Evolutionary conservation across 2,797 vertebrate species (phyloP).

Genomic region (Acestrorhynchus altus): DNA sequence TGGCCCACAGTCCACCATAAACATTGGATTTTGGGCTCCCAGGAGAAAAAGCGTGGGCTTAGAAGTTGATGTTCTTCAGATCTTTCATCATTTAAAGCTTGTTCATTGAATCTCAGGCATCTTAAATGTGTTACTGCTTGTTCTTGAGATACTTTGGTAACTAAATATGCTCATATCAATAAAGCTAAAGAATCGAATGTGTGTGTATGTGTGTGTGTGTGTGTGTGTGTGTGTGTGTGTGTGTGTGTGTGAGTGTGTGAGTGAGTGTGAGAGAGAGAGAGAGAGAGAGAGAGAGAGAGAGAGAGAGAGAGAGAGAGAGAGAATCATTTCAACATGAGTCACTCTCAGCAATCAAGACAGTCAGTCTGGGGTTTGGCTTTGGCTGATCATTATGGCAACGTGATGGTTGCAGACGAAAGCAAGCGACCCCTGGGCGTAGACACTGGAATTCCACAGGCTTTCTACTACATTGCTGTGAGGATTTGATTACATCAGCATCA

Average conservation of each 20-base stretch:
- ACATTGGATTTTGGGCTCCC: too few species aligned
- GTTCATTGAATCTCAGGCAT: not conserved
- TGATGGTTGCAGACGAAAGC: conserved; percentile 5
- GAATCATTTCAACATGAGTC: conserved; percentile 17
- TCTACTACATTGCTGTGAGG: too few species aligned
- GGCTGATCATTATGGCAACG: conserved; percentile 24
- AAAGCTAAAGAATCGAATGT: too few species aligned
- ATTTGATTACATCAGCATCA: too few species aligned
- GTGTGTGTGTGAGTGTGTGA: too few species aligned
- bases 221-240: too few species aligned
- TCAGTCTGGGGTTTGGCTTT: conserved; percentile 17
- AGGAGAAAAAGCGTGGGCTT: too few species aligned
- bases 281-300: not conserved
- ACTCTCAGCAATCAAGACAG: conserved; percentile 18
- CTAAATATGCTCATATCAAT: not conserved
- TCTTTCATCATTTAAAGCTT: not conserved
- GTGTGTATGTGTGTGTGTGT: too few species aligned
- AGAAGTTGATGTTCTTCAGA: not conserved
- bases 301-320: conserved; percentile 12
- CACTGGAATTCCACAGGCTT: too few species aligned
- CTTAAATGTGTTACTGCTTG: not conserved
- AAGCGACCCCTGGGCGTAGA: conserved; percentile 9
- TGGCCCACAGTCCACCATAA: too few species aligned
- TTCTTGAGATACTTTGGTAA: not conserved
- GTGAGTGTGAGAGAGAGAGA: too few species aligned